Evolutionary conservation across 2,888 invertebrate genomes (phyloP).

Genomic region (Morpho deidamia): DNA sequence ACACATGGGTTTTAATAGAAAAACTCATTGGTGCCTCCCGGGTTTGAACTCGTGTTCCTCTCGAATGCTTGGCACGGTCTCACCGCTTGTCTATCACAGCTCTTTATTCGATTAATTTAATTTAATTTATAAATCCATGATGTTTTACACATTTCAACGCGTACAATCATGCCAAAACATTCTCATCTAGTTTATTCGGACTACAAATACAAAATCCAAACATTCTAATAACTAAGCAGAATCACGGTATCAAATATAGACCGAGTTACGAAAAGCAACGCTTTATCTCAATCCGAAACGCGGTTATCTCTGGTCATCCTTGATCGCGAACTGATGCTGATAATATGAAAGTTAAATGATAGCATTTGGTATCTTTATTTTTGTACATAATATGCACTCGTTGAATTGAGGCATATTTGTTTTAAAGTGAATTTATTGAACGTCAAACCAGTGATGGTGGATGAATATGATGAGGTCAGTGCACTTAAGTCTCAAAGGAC

Average conservation of each 20-base stretch:
- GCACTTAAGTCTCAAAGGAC: slow-evolving; percentile 15
- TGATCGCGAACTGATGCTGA: slow-evolving; percentile 34
- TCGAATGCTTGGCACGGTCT: too few species aligned
- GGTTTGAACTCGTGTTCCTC: too few species aligned
- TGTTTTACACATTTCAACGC: background rate
- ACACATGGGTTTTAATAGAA: too few species aligned
- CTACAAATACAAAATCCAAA: background rate
- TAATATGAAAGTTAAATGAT: slow-evolving; percentile 26
- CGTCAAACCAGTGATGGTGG: slow-evolving; percentile 32
- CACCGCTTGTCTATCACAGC: too few species aligned
- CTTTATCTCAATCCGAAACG: slow-evolving; percentile 29
- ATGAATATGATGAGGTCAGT: slow-evolving; percentile 43
- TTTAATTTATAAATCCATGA: too few species aligned
- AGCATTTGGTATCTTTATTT: background rate
- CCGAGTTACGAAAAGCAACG: slow-evolving; percentile 21
- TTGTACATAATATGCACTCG: too few species aligned
- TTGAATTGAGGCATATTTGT: too few species aligned
- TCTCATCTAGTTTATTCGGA: background rate
- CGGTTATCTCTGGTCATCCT: slow-evolving; percentile 38
- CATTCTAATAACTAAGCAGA: background rate
- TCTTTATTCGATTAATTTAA: too few species aligned
- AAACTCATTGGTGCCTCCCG: too few species aligned
- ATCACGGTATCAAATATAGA: slow-evolving; percentile 15
- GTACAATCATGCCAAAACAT: background rate
- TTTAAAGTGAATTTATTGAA: background rate